phyloP scores from a whole-genome alignment of 1,140 invertebrate genomes.

The Drosophila navojoa region DNA sequence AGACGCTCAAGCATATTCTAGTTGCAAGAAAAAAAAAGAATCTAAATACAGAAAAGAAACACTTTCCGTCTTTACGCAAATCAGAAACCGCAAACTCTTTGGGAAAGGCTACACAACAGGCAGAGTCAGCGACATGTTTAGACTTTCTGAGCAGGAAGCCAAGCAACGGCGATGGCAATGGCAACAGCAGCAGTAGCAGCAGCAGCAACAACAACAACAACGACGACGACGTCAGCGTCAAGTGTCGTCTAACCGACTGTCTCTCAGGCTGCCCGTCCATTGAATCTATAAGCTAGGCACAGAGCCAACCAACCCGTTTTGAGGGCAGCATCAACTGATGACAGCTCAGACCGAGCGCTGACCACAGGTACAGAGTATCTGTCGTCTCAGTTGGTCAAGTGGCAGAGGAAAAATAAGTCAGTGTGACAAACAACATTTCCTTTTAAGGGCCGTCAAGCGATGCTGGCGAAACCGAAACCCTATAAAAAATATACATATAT shows the following conservation, averaged over 20 bases:
- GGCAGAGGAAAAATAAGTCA: conserved; percentile 72
- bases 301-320: conserved; percentile 38
- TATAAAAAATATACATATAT: conserved; percentile 30
- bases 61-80: conserved; percentile 71
- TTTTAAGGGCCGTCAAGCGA: conserved; percentile 41
- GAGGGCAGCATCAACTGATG: conserved; percentile 54
- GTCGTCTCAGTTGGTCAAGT: conserved; percentile 68
- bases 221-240: conserved; percentile 45
- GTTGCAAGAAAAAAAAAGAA: conserved; percentile 12
- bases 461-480: conserved; percentile 41
- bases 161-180: conserved; percentile 55
- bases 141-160: conserved; percentile 76
- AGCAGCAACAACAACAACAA: conserved; percentile 58
- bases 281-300: conserved; percentile 38
- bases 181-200: conserved; percentile 65
- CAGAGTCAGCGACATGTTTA: conserved; percentile 65
- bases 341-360: conserved; percentile 32
- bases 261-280: conserved; percentile 13
- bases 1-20: neutral
- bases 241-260: conserved; percentile 43
- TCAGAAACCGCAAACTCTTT: conserved; percentile 62
- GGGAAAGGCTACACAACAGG: conserved; percentile 49
- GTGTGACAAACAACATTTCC: conserved; percentile 78
- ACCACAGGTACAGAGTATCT: conserved; percentile 11
- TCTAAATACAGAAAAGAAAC: conserved; percentile 54